A percentile compares a stretch with the other conserved stretches of the same genome.
These are phyloP conservation scores for Corvus moneduloides DNA, from an alignment of 2,113 vertebrate species.

Conservation along the genomic window DNA sequence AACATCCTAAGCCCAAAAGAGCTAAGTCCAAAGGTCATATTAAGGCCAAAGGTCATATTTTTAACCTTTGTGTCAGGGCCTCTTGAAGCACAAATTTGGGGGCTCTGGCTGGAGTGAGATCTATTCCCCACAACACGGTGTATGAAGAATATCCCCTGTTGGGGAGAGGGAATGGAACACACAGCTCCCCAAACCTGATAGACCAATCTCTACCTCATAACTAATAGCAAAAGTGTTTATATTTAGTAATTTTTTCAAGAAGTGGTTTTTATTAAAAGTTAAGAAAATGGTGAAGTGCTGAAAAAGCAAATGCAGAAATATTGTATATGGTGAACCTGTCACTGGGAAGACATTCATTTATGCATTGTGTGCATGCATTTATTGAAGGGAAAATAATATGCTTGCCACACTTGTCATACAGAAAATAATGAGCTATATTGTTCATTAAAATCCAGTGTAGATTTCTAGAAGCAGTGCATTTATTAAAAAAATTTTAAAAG, in stretches of 20 bases:
- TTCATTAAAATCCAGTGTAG: neutral
- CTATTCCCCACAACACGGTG: neutral
- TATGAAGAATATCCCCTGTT: neutral
- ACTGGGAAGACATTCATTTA: neutral
- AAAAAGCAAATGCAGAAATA: neutral
- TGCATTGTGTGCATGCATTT: neutral
- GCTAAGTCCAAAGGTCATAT: neutral
- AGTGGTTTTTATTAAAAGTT: neutral
- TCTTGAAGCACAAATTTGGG: rapidly evolving
- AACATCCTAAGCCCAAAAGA: neutral
- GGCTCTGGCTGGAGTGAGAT: neutral
- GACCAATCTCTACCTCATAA: neutral
- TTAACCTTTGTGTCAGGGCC: neutral
- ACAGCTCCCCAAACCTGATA: neutral
- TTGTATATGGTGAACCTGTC: neutral
- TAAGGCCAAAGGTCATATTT: neutral
- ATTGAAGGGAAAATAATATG: neutral
- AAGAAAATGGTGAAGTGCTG: neutral
- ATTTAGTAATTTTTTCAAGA: neutral
- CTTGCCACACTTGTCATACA: neutral
- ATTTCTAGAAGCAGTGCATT: neutral
- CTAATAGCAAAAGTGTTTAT: neutral
- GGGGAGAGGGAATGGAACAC: neutral
- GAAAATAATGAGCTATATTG: neutral
- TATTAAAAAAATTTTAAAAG: neutral